Conservation (phyloP, 1,140 invertebrate species). For the Pachypeltis micranthus region DNA sequence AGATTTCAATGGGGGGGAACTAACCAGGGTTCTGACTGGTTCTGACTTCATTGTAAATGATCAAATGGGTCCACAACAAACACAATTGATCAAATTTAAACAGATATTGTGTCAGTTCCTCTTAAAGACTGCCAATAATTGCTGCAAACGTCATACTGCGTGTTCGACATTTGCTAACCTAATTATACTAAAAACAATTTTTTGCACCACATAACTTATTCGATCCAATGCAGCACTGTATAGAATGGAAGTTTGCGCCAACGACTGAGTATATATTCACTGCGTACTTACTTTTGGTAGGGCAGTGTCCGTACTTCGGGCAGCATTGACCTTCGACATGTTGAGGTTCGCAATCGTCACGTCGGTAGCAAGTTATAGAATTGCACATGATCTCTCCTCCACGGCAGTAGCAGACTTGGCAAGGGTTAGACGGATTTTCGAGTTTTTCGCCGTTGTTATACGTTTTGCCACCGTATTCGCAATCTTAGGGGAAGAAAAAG, state of each 20-base stretch:
- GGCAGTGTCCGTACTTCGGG: constrained; percentile 66
- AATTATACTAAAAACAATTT: constrained; percentile 14
- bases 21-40: too few species aligned
- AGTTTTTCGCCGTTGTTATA: constrained; percentile 64
- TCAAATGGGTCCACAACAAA: too few species aligned
- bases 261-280: too few species aligned
- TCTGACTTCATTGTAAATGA: too few species aligned
- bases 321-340: constrained; percentile 58
- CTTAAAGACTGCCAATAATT: too few species aligned
- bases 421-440: constrained; percentile 50
- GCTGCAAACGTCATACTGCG: too few species aligned
- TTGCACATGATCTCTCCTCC: constrained; percentile 63
- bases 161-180: not conserved
- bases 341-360: constrained; percentile 56
- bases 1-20: too few species aligned
- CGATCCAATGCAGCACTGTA: not conserved
- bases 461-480: constrained; percentile 55
- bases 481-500: too few species aligned
- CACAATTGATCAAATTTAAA: too few species aligned
- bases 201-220: too few species aligned
- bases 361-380: constrained; percentile 56
- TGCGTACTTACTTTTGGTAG: constrained; percentile 45
- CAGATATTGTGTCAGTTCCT: too few species aligned
- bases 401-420: constrained; percentile 65
- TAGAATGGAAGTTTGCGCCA: not conserved